phyloP scores from a whole-genome alignment of 2,113 vertebrate species.

The Barnardius zonarius region DNA sequence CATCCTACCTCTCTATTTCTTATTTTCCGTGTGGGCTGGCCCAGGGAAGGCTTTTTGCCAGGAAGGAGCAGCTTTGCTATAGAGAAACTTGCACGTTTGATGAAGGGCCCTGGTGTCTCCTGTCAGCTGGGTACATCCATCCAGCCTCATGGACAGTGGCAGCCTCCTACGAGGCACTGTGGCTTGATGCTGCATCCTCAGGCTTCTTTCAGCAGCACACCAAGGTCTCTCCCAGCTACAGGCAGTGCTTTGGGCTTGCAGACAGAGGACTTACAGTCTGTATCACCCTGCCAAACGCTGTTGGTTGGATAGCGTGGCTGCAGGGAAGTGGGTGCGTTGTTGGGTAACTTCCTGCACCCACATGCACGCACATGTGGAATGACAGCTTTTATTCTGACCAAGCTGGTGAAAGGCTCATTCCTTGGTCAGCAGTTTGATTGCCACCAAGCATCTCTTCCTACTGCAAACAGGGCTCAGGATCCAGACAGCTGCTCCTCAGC shows the following conservation, averaged over 20 bases:
- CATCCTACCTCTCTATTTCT: not conserved
- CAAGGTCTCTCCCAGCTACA: not conserved
- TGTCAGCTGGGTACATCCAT: not conserved
- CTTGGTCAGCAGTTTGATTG: not conserved
- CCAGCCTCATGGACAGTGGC: not conserved
- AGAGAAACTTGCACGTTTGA: not conserved
- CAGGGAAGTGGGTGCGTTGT: not conserved
- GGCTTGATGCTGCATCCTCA: not conserved
- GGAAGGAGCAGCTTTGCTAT: not conserved
- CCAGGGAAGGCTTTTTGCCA: not conserved
- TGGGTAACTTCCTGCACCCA: not conserved
- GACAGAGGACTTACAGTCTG: not conserved
- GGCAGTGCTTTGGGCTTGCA: not conserved
- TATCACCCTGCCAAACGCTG: not conserved
- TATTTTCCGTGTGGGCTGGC: not conserved
- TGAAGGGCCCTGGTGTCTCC: not conserved
- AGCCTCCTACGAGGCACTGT: fast-evolving
- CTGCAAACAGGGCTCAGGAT: not conserved
- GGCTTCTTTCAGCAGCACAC: not conserved
- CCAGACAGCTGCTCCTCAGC: not conserved
- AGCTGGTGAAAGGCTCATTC: not conserved
- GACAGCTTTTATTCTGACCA: not conserved
- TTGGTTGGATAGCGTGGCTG: not conserved
- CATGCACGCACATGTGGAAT: fast-evolving
- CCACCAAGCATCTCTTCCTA: not conserved